These are phyloP conservation scores for Mallotus villosus DNA, from an alignment of 2,797 vertebrate species.

Conservation along the genomic window DNA sequence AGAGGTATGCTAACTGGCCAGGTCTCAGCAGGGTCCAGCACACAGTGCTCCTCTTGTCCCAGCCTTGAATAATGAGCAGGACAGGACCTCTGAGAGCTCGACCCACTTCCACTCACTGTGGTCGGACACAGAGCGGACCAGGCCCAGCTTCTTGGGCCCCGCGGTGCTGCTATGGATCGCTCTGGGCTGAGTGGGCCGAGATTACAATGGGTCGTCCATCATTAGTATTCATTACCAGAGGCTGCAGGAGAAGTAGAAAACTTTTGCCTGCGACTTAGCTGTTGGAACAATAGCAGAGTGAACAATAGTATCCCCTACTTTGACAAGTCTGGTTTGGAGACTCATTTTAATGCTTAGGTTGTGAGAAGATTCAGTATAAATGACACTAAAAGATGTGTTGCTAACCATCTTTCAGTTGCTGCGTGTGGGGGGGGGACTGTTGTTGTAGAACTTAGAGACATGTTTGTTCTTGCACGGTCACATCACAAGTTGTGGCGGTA, in stretches of 20 bases:
- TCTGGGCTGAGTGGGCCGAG: neutral
- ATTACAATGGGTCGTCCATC: neutral
- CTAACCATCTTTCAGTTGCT: too few species aligned
- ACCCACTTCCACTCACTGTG: too few species aligned
- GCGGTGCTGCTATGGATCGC: too few species aligned
- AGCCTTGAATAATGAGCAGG: constrained; percentile 15
- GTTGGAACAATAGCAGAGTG: neutral
- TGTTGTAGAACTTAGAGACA: too few species aligned
- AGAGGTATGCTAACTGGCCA: neutral
- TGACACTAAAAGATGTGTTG: neutral
- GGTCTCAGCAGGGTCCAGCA: constrained; percentile 10
- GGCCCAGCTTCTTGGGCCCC: too few species aligned
- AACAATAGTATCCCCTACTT: neutral
- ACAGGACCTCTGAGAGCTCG: too few species aligned
- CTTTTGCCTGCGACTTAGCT: neutral
- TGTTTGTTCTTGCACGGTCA: too few species aligned
- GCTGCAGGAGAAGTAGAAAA: neutral
- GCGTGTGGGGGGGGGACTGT: too few species aligned
- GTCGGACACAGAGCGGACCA: too few species aligned
- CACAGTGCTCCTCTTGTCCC: constrained; percentile 19
- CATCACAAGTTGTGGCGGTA: too few species aligned
- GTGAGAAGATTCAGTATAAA: neutral
- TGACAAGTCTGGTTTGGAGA: neutral
- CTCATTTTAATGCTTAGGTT: neutral
- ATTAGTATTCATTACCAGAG: neutral